Evolutionary conservation across 2,797 vertebrate genomes (phyloP).

Genomic region (Sciaenops ocellatus): DNA sequence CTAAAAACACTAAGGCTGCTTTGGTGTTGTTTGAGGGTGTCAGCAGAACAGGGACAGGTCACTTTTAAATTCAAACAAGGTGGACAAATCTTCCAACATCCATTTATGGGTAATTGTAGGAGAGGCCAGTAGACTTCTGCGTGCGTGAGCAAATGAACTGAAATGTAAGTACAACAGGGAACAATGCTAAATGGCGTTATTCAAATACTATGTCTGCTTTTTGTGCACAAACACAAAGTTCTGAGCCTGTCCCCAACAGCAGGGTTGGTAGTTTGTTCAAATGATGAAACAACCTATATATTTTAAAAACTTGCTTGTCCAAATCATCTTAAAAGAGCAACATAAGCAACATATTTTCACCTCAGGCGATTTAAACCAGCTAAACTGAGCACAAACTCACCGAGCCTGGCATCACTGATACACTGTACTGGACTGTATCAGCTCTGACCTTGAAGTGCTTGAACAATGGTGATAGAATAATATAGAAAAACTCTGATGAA

Average conservation of each 20-base stretch:
- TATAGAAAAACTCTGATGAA: too few species aligned
- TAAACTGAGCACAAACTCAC: constrained; percentile 9
- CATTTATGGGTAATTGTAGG: background rate
- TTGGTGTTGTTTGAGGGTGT: background rate
- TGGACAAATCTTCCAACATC: background rate
- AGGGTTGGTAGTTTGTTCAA: background rate
- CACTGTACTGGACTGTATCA: background rate
- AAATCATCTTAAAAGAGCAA: background rate
- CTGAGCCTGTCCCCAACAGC: background rate
- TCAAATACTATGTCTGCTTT: background rate
- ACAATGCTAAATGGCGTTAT: background rate
- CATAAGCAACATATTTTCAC: background rate
- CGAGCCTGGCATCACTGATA: background rate
- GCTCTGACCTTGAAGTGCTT: background rate
- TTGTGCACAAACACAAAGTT: background rate
- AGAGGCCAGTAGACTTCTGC: background rate
- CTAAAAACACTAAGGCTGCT: constrained; percentile 1
- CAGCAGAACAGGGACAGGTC: background rate
- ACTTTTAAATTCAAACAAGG: background rate
- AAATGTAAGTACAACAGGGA: background rate
- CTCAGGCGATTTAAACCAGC: background rate
- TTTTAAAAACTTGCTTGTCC: background rate
- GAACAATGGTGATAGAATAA: background rate
- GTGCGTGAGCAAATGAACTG: background rate
- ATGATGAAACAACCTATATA: background rate